Base-by-base conservation (phyloP, 2,113 vertebrate genomes). In the Solea senegalensis region DNA sequence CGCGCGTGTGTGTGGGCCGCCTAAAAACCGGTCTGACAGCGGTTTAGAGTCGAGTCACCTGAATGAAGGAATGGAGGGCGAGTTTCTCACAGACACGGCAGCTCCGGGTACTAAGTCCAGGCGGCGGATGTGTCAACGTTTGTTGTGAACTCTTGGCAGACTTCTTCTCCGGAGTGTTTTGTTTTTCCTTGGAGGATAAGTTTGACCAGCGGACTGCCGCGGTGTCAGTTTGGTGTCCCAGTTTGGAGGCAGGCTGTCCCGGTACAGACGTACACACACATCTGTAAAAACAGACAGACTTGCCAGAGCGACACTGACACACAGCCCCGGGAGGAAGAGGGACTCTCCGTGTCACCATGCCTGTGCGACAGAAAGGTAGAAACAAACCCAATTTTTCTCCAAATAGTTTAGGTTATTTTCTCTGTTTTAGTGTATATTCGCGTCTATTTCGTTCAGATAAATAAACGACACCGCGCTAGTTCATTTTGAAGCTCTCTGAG, bases 331-430 rank as follows among this genome's bases (percentile, higher is more conserved):
- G 57, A 65, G 34, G 49, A 26, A 69, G 57, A 80, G 74, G 41
- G 43, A 55, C 41, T 8, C 44, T 12, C 59, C 3, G 65, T 9
- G 72, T 52, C 86, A 83, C 10, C 76, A 90, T 91, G 90, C 88
- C 89, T 8, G 85, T 90, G 72, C 83, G 86, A 84, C 90, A 91
- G 80, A 90, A 89, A 88, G 90, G 90, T 91, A 83, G 69, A 52
- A 50, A 1, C 44, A 54, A 21, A n/a, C 7, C 6, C 4, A 12
- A 7, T n/a, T 50, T 50, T 16, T n/a, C 14, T 50, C 4, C 49
- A 2, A 3, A 6, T 50, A 3, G 4, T 15, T n/a, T 12, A 15
- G 4, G 1, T 43, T 7, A 9, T 14, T 49, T 6, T 40, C 28
- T 0, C 12, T 7, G 1, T 39, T 56, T 14, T 6, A 9, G 12